Conservation (phyloP, 2,113 vertebrate genomes). For the Corythornis vintsioides region DNA sequence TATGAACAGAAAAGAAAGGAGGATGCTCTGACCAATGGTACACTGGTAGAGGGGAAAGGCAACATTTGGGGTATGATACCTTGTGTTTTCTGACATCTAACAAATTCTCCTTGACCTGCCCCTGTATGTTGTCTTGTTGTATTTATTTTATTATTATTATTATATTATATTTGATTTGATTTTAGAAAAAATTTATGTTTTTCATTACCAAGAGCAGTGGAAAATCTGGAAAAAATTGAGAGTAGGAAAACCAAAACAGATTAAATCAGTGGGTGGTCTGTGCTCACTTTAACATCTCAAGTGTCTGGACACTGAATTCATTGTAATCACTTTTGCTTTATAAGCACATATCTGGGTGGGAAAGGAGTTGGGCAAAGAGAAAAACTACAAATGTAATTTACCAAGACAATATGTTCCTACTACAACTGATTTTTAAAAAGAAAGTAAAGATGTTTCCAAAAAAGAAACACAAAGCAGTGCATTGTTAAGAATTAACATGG, state of each 20-base stretch:
- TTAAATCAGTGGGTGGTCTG: conserved; percentile 54
- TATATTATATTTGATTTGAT: no score
- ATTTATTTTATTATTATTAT: background rate
- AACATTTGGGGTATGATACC: background rate
- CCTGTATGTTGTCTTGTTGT: background rate
- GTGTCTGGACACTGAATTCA: conserved; percentile 11
- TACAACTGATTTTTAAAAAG: background rate
- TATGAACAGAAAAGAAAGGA: background rate
- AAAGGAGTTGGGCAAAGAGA: background rate
- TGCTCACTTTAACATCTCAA: background rate
- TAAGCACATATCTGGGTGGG: background rate
- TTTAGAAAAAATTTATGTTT: background rate
- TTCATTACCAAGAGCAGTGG: conserved; percentile 21
- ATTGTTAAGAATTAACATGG: background rate
- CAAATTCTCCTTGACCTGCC: background rate
- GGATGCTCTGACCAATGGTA: background rate
- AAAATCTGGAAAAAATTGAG: background rate
- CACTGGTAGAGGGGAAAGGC: background rate
- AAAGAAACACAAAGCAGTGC: background rate
- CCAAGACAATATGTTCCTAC: background rate
- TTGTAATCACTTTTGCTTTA: background rate
- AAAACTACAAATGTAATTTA: conserved; percentile 16
- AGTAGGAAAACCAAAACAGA: background rate
- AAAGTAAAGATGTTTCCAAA: background rate
- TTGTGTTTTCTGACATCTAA: background rate